Base-by-base conservation (phyloP, 2,888 invertebrate species). In the Brenthis hecate region DNA sequence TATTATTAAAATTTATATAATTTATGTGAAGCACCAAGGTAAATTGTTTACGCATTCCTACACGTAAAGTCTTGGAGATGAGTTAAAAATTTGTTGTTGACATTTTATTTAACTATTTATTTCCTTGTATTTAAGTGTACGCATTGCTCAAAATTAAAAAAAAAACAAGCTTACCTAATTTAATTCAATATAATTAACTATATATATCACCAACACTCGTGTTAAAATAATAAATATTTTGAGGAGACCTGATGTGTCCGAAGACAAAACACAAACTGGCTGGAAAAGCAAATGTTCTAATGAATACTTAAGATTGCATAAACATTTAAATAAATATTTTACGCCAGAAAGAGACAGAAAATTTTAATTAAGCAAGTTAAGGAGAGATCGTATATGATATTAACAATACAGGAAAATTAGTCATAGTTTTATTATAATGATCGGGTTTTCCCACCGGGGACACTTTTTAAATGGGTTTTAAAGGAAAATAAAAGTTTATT, bases 391-490 rank as follows among this genome's bases (percentile, higher is more conserved):
- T 32, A 13, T 19, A 19, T 58, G 58, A 60, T 63, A 73, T 72
- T 68, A 68, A 57, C 19, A 67, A 51, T n/a, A 69, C 70, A 71
- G 66, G 71, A 68, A 71, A 72, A 68, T 68, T 66, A 71, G 54
- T 73, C 65, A 71, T 28, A 48, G 2, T 36, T 65, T 68, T 48
- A 53, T 47, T 56, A 13, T 16, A 50, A 57, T 58, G 32, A 28
- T 16, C 32, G 71, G 72, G 71, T 73, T 73, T 73, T 67, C 56
- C 73, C 58, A 54, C 32, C 43, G 57, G 58, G 66, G 71, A 69
- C 68, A 58, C 36, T 61, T 61, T 68, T 63, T 68, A 51, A 65
- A 57, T 28, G 48, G 54, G 56, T 63, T 72, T 71, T 55, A 23
- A 62, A 61, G 70, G 62, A 65, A 69, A 70, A 61, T 16, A 19